Conservation (phyloP, 2,113 vertebrate genomes). For the Antechinus flavipes region DNA sequence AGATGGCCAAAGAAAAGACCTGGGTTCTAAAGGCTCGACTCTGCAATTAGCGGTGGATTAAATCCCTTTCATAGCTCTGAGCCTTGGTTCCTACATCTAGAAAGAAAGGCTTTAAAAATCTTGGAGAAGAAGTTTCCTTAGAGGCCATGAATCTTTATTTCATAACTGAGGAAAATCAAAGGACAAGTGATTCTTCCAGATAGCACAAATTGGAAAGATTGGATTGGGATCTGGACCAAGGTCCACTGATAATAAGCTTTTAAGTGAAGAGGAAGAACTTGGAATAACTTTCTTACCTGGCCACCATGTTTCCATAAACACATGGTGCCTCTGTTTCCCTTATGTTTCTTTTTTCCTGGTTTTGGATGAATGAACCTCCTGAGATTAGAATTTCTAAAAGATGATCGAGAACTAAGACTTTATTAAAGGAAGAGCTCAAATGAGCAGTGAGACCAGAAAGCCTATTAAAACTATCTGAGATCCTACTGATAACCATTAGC, state of each 20-base stretch:
- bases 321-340: not conserved
- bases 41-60: not conserved
- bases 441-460: not conserved
- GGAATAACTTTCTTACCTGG: not conserved
- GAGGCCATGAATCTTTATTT: not conserved
- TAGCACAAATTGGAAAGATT: not conserved
- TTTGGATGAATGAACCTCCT: not conserved
- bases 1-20: not conserved
- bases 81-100: not conserved
- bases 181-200: not conserved
- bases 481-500: not conserved
- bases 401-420: not conserved
- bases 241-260: not conserved
- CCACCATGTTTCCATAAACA: not conserved
- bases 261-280: not conserved
- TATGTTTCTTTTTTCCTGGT: not conserved
- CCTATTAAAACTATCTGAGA: not conserved
- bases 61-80: not conserved
- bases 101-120: not conserved
- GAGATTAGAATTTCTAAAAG: not conserved
- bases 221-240: not conserved
- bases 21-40: not conserved
- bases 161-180: not conserved
- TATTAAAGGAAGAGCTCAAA: not conserved
- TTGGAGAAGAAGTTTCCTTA: not conserved